These are phyloP conservation scores for Ferdinandea cuprea DNA, from an alignment of 2,888 invertebrate genomes.

Conservation along the genomic window DNA sequence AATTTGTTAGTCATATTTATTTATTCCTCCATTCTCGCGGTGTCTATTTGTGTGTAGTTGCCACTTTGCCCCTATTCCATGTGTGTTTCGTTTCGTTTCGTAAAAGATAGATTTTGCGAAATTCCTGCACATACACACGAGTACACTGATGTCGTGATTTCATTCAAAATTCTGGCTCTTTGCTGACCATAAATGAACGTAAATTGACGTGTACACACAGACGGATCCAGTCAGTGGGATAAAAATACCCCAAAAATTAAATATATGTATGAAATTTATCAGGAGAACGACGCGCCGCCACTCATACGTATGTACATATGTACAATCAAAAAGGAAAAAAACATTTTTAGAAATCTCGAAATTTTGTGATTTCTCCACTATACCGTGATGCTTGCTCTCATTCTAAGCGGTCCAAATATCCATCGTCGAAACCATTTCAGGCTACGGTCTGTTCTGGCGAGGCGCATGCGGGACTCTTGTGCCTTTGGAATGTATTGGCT, in stretches of 20 bases:
- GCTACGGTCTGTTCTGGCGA: slow-evolving; percentile 34
- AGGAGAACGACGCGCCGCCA: neutral
- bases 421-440: slow-evolving; percentile 70
- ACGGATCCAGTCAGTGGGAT: slow-evolving; percentile 42
- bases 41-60: slow-evolving; percentile 37
- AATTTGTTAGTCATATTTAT: slow-evolving; percentile 73
- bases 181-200: slow-evolving; percentile 72
- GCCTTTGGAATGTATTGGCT: slow-evolving; percentile 39
- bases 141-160: slow-evolving; percentile 66
- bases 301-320: too few relatives aligned
- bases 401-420: slow-evolving; percentile 45
- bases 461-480: slow-evolving; percentile 46
- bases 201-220: slow-evolving; percentile 42
- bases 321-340: slow-evolving; percentile 9
- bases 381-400: slow-evolving; percentile 45
- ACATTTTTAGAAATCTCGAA: slow-evolving; percentile 61
- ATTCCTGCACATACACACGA: slow-evolving; percentile 62
- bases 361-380: slow-evolving; percentile 49
- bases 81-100: slow-evolving; percentile 22
- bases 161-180: slow-evolving; percentile 59
- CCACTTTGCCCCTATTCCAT: slow-evolving; percentile 6
- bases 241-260: slow-evolving; percentile 64
- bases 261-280: slow-evolving; percentile 22
- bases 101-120: slow-evolving; percentile 36
- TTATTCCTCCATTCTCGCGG: slow-evolving; percentile 53